Percentiles rank a stretch among this genome's conserved stretches.
phyloP scores from a whole-genome alignment of 2,113 vertebrate genomes.

The Zingel zingel region DNA sequence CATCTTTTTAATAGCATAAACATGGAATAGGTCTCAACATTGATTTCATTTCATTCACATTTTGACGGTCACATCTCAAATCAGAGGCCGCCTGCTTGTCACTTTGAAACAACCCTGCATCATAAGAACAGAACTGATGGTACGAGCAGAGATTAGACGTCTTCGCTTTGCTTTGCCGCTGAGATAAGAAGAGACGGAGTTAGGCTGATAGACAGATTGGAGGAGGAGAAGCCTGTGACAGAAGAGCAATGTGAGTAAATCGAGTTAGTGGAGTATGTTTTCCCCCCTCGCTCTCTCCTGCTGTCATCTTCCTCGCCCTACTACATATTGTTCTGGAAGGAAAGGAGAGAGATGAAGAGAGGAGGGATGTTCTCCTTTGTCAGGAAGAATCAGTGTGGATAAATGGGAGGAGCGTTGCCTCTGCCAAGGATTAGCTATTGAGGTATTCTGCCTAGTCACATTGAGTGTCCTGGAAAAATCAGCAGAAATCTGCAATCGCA shows the following conservation, averaged over 20 bases:
- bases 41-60: neutral
- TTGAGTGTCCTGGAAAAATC: constrained; percentile 1
- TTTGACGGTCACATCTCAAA: constrained; percentile 5
- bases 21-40: accelerated
- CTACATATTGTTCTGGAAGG: constrained; percentile 37
- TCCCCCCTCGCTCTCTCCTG: constrained; percentile 2
- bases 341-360: constrained; percentile 44
- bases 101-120: neutral
- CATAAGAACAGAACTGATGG: neutral
- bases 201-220: constrained; percentile 24
- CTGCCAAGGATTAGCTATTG: constrained; percentile 34
- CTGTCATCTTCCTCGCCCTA: constrained; percentile 48
- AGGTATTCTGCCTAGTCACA: constrained; percentile 49
- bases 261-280: constrained; percentile 43
- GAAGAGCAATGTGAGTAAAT: constrained; percentile 57
- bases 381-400: constrained; percentile 24
- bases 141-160: constrained; percentile 11
- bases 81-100: neutral
- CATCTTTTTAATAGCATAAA: neutral
- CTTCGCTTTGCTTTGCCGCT: constrained; percentile 19
- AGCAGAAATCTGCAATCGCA: constrained; percentile 24
- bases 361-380: constrained; percentile 53
- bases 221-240: constrained; percentile 54
- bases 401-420: constrained; percentile 3
- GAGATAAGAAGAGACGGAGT: constrained; percentile 35